These are phyloP conservation scores for Dermochelys coriacea DNA, from an alignment of 2,797 vertebrate species.

Conservation along the genomic window DNA sequence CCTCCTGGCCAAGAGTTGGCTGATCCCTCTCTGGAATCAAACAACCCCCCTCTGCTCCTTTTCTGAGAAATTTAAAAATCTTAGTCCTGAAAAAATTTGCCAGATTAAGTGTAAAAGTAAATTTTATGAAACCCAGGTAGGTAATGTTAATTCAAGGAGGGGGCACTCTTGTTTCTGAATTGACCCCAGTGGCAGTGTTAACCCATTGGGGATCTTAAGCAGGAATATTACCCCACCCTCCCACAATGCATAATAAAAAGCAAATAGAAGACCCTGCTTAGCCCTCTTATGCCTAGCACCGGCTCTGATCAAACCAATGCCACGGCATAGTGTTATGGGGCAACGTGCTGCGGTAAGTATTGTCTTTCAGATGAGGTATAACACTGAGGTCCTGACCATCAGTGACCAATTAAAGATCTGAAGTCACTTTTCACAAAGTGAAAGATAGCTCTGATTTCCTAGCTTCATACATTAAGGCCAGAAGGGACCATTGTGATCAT, in stretches of 20 bases:
- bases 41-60: neutral
- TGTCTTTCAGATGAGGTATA: neutral
- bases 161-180: too few species aligned
- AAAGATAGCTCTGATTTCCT: neutral
- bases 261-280: too few species aligned
- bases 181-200: too few species aligned
- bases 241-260: too few species aligned
- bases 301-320: neutral
- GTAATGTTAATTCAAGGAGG: neutral
- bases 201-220: too few species aligned
- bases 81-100: neutral
- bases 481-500: neutral
- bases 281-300: too few species aligned
- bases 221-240: too few species aligned
- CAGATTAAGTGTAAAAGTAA: neutral
- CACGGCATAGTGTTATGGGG: neutral
- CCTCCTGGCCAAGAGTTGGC: neutral
- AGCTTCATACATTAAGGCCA: neutral
- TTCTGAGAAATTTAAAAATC: neutral
- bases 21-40: neutral
- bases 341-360: fast-evolving
- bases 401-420: neutral
- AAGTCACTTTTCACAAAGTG: neutral
- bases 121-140: neutral
- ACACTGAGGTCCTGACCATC: fast-evolving